Conservation (phyloP, 2,888 invertebrate species). For the Lasioglossum leucozonium region DNA sequence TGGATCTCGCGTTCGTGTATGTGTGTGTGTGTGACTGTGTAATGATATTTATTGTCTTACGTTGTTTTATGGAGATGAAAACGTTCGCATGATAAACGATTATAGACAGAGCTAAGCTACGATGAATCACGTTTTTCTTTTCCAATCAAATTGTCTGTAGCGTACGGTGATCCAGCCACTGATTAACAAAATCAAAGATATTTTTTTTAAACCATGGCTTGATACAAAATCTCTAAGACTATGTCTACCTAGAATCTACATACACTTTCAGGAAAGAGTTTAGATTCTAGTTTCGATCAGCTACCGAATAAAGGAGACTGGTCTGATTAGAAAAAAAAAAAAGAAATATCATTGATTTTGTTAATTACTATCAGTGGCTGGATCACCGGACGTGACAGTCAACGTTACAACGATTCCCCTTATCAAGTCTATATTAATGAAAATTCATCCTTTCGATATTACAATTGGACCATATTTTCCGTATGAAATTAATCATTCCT, state of each 20-base stretch:
- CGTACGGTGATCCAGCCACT: too few species aligned
- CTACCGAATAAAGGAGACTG: too few species aligned
- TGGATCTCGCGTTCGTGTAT: neutral
- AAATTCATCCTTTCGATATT: slow-evolving; percentile 29
- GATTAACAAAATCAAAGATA: too few species aligned
- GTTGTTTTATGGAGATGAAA: slow-evolving; percentile 33
- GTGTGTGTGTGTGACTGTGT: slow-evolving; percentile 15
- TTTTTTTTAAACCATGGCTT: too few species aligned
- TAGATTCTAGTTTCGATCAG: too few species aligned
- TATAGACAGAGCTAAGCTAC: slow-evolving; percentile 24
- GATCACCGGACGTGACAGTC: neutral
- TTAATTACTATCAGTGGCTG: too few species aligned
- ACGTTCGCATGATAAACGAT: slow-evolving; percentile 14
- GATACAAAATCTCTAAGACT: too few species aligned
- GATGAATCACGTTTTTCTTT: slow-evolving; percentile 10
- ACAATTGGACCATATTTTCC: slow-evolving; percentile 50
- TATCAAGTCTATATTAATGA: slow-evolving; percentile 8
- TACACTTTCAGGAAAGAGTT: too few species aligned
- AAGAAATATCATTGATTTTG: too few species aligned
- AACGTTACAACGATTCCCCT: slow-evolving; percentile 18
- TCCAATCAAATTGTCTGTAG: neutral
- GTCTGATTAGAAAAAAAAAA: too few species aligned
- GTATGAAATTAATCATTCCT: slow-evolving; percentile 9
- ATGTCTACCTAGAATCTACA: too few species aligned
- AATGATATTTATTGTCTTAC: slow-evolving; percentile 51